Base-by-base conservation (phyloP, 1,140 invertebrate species). In the Neodiprion lecontei region DNA sequence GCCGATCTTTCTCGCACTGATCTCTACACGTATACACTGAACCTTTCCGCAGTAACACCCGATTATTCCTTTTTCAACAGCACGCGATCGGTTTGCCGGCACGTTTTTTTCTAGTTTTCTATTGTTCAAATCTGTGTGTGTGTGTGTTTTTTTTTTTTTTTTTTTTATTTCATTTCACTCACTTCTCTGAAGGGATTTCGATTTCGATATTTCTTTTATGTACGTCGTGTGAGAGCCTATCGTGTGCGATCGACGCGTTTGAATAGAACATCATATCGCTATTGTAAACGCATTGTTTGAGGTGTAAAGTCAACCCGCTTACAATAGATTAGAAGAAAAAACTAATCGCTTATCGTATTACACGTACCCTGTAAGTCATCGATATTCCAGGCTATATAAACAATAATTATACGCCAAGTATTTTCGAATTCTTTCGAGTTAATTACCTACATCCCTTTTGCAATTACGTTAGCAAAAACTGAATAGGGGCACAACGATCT, bases 11-110 rank as follows among this genome's bases (percentile, higher is more conserved):
- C 23, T 12, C 28, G 28, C 14, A 17, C 48, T 73, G 23, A 70
- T 67, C 50, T 68, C 69, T 40, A 48, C 21, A 40, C 72, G 70
- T 72, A 7, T 72, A 67, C 53, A 68, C 77, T 66, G 72, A 74
- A 49, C 49, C 21, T 53, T 75, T 76, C 40, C 50, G 21, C 69
- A 72, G 72, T 69, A 61, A 70, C 72, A 67, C 49, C 78, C 80
- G 78, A 79, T 79, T 75, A 77, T 73, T 77, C 21, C 67, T 47
- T 69, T 69, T 69, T 21, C 67, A 47, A 11, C 11, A 69, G 74
- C 80, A 81, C 80, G 80, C 76, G 80, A 81, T 78, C 78, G 76
- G 75, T 75, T 21, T 72, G 65, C 28, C 61, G 21, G 72, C 70
- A 71, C 74, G 72, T 49, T n/a, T 47, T 40, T 68, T 78, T 75